A percentile compares a stretch with the other conserved stretches of the same genome.
Conservation (phyloP, 2,113 vertebrate genomes). For the Pholis gunnellus region DNA sequence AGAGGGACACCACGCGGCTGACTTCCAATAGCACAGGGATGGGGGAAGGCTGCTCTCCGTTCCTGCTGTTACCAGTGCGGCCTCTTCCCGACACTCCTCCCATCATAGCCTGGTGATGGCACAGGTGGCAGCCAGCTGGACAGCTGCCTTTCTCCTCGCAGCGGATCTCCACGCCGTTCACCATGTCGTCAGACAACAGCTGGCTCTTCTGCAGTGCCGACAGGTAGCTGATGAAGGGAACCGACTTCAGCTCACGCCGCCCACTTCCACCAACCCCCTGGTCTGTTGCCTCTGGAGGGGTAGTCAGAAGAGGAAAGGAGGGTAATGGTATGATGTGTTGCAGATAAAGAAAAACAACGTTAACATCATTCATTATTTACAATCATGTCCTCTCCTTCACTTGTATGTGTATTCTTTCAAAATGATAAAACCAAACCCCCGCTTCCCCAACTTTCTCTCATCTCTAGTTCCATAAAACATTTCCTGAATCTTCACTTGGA, state of each 20-base stretch:
- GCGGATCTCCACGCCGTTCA: slow-evolving; percentile 94
- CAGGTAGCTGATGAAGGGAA: slow-evolving; percentile 98
- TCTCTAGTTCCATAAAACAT: slow-evolving; percentile 14
- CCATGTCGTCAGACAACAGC: slow-evolving; percentile 94
- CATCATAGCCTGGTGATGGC: slow-evolving; percentile 82
- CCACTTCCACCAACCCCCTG: slow-evolving; percentile 84
- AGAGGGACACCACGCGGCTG: slow-evolving; percentile 92
- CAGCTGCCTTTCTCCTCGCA: slow-evolving; percentile 97
- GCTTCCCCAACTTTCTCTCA: slow-evolving; percentile 4
- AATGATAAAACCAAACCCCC: slow-evolving; percentile 13
- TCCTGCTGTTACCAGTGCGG: slow-evolving; percentile 52
- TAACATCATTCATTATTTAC: not conserved
- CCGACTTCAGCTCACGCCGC: slow-evolving; percentile 93
- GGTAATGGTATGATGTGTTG: not conserved
- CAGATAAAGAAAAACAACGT: slow-evolving; percentile 18
- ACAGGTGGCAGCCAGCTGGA: slow-evolving; percentile 93
- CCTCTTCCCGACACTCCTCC: slow-evolving; percentile 62
- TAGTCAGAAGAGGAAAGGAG: not conserved
- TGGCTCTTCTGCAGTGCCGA: slow-evolving; percentile 93
- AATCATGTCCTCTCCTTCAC: not conserved
- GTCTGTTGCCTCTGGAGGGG: slow-evolving; percentile 90
- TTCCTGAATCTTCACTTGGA: slow-evolving; percentile 12
- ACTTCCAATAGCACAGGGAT: slow-evolving; percentile 94
- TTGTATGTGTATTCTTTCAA: not conserved
- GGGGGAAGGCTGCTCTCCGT: slow-evolving; percentile 92